A percentile compares a stretch with the other conserved stretches of the same genome.
Conservation (phyloP, 2,888 invertebrate species). For the Apocheima hispidaria region DNA sequence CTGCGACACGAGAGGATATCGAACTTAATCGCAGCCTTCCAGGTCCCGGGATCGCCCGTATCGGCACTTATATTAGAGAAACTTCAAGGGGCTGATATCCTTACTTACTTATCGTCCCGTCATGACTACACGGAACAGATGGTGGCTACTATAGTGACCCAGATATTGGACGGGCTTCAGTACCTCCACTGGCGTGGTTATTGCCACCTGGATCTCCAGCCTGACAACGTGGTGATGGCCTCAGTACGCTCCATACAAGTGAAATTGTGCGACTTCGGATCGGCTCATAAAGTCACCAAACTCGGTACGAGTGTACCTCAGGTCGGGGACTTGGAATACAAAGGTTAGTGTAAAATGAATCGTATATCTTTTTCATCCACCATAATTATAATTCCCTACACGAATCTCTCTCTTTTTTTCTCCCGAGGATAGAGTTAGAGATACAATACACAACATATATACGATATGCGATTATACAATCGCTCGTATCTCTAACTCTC, state of each 20-base stretch:
- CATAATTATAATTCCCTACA: too few relatives aligned
- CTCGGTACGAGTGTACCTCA: slow-evolving; percentile 90
- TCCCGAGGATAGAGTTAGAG: too few relatives aligned
- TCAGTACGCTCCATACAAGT: slow-evolving; percentile 93
- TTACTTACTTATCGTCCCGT: slow-evolving; percentile 94
- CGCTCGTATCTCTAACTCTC: too few relatives aligned
- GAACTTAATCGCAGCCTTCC: slow-evolving; percentile 90
- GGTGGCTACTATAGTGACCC: slow-evolving; percentile 94
- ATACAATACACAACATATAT: too few relatives aligned
- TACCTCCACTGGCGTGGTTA: slow-evolving; percentile 98
- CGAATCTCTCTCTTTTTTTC: too few relatives aligned
- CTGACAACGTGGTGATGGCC: slow-evolving; percentile 97
- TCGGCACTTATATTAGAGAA: slow-evolving; percentile 93
- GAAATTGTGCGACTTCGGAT: slow-evolving; percentile 97
- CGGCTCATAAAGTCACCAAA: slow-evolving; percentile 93
- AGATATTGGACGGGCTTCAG: slow-evolving; percentile 95
- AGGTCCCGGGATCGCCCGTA: slow-evolving; percentile 88
- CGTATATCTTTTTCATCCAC: too few relatives aligned
- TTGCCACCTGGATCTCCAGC: slow-evolving; percentile 96
- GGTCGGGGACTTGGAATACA: slow-evolving; percentile 91
- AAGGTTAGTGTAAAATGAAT: slow-evolving; percentile 81
- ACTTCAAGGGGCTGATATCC: slow-evolving; percentile 95
- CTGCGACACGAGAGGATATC: slow-evolving; percentile 96
- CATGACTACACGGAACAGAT: slow-evolving; percentile 97
- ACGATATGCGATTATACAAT: too few relatives aligned